Conservation (phyloP, 2,113 vertebrate species). For the Microcebus lehilahytsara region DNA sequence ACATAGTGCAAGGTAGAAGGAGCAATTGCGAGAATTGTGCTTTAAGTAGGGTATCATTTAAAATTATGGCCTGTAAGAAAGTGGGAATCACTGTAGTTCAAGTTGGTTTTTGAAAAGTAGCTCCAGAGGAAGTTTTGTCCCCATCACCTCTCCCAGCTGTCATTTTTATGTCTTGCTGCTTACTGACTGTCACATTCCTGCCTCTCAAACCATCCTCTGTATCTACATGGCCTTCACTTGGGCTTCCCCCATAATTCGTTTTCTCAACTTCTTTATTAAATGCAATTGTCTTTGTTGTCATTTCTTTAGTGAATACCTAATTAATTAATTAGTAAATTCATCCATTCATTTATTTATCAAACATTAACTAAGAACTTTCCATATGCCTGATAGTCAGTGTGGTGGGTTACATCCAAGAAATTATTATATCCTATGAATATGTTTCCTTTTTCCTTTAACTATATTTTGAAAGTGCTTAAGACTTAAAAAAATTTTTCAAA, state of each 20-base stretch:
- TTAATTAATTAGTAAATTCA: background rate
- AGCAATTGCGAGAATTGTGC: background rate
- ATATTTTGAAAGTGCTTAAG: background rate
- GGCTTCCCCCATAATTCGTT: background rate
- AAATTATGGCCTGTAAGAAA: background rate
- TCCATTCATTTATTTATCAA: background rate
- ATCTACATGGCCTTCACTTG: background rate
- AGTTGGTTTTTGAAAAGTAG: background rate
- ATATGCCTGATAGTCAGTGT: background rate
- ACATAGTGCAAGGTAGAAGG: too few species aligned
- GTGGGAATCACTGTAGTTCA: background rate
- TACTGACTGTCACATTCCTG: background rate
- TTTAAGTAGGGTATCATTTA: background rate
- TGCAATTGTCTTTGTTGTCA: background rate
- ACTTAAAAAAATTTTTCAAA: background rate
- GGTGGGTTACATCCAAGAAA: background rate
- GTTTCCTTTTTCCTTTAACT: background rate
- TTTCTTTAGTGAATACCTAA: background rate
- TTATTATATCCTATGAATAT: background rate
- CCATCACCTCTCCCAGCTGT: background rate
- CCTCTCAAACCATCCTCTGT: background rate
- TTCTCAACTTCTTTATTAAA: background rate
- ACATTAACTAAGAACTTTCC: background rate
- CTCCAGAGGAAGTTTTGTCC: background rate
- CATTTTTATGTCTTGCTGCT: background rate